A percentile compares a stretch with the other conserved stretches of the same genome.
Conservation (phyloP, 64 coral and sea anemone genomes). For the Porites lutea region DNA sequence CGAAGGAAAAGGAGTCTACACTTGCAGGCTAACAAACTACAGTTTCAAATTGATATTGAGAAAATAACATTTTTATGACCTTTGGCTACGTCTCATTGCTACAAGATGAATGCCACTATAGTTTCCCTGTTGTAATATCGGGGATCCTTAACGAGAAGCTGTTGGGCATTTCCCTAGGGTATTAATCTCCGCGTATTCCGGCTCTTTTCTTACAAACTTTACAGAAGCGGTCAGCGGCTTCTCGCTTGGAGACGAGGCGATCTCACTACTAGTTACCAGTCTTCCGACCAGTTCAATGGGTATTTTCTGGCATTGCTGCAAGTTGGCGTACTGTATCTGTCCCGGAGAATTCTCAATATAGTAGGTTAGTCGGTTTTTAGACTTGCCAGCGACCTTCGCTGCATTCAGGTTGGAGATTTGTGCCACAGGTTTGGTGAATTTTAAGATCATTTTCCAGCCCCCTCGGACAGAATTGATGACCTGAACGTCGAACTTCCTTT, state of each 20-base stretch:
- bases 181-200: conserved; percentile 5
- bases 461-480: conserved; percentile 34
- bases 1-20: too few species aligned
- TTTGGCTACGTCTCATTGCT: too few species aligned
- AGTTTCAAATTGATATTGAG: too few species aligned
- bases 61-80: too few species aligned
- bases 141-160: too few species aligned
- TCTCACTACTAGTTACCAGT: background rate
- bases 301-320: conserved; percentile 18
- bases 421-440: conserved; percentile 15
- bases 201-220: background rate
- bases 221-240: background rate
- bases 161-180: background rate
- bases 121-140: too few species aligned
- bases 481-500: conserved; percentile 17
- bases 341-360: conserved; percentile 27
- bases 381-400: conserved; percentile 4
- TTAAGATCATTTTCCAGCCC: background rate
- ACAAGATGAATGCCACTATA: too few species aligned
- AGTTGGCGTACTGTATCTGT: conserved; percentile 22
- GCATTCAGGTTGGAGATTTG: background rate
- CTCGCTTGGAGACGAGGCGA: background rate
- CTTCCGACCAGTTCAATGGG: background rate
- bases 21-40: too few species aligned
- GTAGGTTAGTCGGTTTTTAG: background rate